These are phyloP conservation scores for Patella caerulea DNA, from an alignment of 2,888 invertebrate species.

Conservation along the genomic window DNA sequence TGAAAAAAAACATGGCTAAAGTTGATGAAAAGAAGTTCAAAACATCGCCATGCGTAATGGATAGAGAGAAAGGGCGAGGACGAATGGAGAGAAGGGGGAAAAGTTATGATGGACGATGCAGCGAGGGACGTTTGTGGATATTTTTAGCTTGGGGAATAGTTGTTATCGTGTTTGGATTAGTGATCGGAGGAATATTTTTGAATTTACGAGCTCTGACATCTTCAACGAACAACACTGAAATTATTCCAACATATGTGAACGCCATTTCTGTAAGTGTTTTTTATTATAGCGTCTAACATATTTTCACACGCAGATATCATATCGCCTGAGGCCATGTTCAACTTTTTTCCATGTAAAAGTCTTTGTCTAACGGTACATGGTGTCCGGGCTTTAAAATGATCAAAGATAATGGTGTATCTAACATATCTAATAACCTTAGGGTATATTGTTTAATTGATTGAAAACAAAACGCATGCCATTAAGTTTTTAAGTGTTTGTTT, in stretches of 20 bases:
- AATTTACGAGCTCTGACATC: slow-evolving; percentile 85
- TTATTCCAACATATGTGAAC: slow-evolving; percentile 94
- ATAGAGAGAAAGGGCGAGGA: not conserved
- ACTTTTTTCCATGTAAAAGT: not conserved
- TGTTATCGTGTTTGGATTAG: slow-evolving; percentile 77
- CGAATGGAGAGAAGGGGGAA: not conserved
- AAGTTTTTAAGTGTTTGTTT: no score
- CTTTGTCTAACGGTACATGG: no score
- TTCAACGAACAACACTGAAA: slow-evolving; percentile 84
- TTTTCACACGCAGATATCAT: slow-evolving; percentile 3
- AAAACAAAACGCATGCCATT: no score
- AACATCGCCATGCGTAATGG: not conserved
- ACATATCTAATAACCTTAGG: no score
- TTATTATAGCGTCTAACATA: not conserved
- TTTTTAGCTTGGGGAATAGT: slow-evolving; percentile 85
- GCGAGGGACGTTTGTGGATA: slow-evolving; percentile 74
- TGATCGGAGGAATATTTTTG: slow-evolving; percentile 85
- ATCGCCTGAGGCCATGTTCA: not conserved
- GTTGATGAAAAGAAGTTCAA: not conserved
- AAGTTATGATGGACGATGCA: slow-evolving; percentile 23
- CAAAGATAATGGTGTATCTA: no score
- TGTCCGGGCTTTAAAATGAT: no score
- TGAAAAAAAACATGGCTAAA: not conserved
- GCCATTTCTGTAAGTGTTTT: slow-evolving; percentile 84
- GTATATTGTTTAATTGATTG: no score